These are phyloP conservation scores for Ascidia mentula DNA, from an alignment of 23 tunicate genomes.

Conservation along the genomic window DNA sequence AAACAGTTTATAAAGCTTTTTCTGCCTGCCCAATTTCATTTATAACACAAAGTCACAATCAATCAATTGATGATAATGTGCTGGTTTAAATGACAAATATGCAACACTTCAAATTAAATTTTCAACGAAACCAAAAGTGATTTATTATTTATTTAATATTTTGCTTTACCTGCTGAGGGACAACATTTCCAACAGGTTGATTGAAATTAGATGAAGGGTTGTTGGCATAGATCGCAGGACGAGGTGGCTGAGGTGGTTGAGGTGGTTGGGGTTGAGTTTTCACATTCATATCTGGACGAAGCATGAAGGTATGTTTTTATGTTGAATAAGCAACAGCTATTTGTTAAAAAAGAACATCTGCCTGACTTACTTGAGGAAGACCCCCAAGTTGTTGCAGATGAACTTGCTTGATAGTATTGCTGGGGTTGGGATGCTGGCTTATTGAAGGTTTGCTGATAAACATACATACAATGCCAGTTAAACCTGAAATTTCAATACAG, in stretches of 20 bases:
- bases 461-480: too few relatives aligned
- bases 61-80: too few relatives aligned
- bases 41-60: too few relatives aligned
- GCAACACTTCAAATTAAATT: too few relatives aligned
- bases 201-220: background rate
- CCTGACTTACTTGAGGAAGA: background rate
- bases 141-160: too few relatives aligned
- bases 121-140: too few relatives aligned
- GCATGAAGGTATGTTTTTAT: background rate
- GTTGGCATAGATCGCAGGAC: background rate
- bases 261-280: background rate
- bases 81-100: too few relatives aligned
- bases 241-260: background rate
- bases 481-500: background rate
- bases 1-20: too few relatives aligned
- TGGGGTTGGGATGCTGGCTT: background rate
- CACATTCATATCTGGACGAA: background rate
- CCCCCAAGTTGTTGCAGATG: slow-evolving; percentile 8
- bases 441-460: background rate
- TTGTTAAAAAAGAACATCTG: too few relatives aligned
- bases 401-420: background rate
- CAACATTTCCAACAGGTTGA: slow-evolving; percentile 4
- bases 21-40: too few relatives aligned
- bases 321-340: too few relatives aligned
- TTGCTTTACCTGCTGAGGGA: too few relatives aligned